Percentiles rank a stretch among this genome's conserved stretches.
Conservation (phyloP, 2,113 vertebrate genomes). For the Mormyrus iriodes region DNA sequence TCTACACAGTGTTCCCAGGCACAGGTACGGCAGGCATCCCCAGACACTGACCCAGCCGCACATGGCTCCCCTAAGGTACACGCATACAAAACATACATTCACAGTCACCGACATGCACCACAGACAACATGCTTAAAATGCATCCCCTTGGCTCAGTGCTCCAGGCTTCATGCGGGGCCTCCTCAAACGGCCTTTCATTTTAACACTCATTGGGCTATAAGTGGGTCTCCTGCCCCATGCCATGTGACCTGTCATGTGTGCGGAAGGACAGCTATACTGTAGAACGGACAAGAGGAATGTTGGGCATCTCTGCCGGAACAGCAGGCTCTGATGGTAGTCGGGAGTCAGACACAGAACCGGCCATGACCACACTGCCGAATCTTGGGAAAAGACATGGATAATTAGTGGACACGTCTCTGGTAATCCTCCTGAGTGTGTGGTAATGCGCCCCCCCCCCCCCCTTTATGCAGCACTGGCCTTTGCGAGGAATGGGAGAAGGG, state of each 20-base stretch:
- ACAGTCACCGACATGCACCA: background rate
- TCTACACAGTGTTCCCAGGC: constrained; percentile 33
- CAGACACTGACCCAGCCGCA: background rate
- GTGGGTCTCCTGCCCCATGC: background rate
- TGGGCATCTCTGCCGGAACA: too few species aligned
- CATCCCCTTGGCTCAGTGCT: background rate
- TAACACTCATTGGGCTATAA: background rate
- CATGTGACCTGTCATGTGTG: background rate
- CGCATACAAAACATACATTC: background rate
- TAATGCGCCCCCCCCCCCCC: background rate
- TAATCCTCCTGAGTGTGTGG: background rate
- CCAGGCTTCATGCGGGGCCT: background rate
- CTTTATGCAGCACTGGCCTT: background rate
- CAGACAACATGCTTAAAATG: background rate
- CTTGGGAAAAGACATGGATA: background rate
- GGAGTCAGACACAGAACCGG: background rate
- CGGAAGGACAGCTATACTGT: background rate
- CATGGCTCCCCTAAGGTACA: background rate
- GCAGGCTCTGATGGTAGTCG: background rate
- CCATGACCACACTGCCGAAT: background rate
- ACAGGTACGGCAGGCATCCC: background rate
- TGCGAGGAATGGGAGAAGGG: background rate
- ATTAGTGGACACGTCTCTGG: background rate
- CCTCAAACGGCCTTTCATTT: background rate
- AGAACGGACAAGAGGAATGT: background rate